Conservation (phyloP, 92 coral and sea anemone genomes). For the Ricordea florida region DNA sequence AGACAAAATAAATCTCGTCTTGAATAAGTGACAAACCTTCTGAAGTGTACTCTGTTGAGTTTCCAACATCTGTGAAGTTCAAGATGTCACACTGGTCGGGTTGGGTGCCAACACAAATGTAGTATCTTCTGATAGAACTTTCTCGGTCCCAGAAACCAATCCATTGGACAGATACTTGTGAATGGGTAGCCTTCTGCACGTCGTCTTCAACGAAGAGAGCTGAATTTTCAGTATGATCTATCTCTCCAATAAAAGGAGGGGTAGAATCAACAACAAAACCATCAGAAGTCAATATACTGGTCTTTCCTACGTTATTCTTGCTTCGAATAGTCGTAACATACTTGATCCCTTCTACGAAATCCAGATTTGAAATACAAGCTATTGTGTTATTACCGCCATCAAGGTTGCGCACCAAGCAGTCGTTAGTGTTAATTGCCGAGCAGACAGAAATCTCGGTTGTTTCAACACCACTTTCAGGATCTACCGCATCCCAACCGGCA, state of each 20-base stretch:
- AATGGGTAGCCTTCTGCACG: constrained; percentile 2
- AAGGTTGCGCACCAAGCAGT: constrained; percentile 55
- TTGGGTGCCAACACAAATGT: constrained; percentile 71
- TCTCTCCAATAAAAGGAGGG: constrained; percentile 69
- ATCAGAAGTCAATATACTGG: constrained; percentile 48
- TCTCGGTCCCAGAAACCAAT: constrained; percentile 73
- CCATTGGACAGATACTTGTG: constrained; percentile 62
- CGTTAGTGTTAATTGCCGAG: constrained; percentile 35
- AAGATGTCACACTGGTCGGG: constrained; percentile 67
- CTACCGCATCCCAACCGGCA: constrained; percentile 51
- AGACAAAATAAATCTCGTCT: constrained; percentile 65
- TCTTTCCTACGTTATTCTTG: constrained; percentile 66
- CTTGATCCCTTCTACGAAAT: constrained; percentile 55
- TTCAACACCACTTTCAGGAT: constrained; percentile 63
- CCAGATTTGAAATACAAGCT: constrained; percentile 61
- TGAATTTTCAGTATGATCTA: constrained; percentile 29
- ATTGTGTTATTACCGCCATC: constrained; percentile 51
- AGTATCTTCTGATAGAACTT: constrained; percentile 50
- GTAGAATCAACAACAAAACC: constrained; percentile 75
- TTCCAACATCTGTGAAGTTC: constrained; percentile 53
- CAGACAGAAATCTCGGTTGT: constrained; percentile 66
- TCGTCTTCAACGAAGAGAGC: neutral
- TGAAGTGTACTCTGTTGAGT: constrained; percentile 25
- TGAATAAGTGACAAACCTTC: constrained; percentile 49
- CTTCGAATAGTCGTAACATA: constrained; percentile 48